Conservation (phyloP, 2,113 vertebrate genomes). For the Taurulus bubalis region DNA sequence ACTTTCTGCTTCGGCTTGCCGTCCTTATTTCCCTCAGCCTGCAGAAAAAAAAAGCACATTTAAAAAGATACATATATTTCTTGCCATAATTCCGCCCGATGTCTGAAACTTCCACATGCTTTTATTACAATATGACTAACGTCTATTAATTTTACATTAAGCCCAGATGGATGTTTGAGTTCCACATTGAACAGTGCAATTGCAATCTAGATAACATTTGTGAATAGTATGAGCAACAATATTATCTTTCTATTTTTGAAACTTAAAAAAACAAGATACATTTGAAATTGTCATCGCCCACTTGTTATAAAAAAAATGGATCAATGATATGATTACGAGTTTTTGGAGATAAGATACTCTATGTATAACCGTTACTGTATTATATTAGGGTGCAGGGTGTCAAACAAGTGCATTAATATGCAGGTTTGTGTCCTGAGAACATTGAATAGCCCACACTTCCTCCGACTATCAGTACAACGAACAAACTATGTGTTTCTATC, state of each 20-base stretch:
- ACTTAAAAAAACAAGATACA: not conserved
- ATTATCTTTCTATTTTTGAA: not conserved
- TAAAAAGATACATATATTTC: not conserved
- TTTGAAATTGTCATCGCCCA: not conserved
- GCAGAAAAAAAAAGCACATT: slow-evolving; percentile 9
- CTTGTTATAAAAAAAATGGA: not conserved
- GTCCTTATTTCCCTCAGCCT: slow-evolving; percentile 94
- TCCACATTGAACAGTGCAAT: not conserved
- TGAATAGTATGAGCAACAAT: not conserved
- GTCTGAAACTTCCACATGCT: not conserved
- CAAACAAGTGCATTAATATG: not conserved
- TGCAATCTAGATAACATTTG: not conserved
- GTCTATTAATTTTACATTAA: not conserved
- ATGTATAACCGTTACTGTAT: not conserved
- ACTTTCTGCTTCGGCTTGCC: slow-evolving; percentile 96
- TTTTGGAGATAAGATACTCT: not conserved
- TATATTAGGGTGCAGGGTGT: not conserved
- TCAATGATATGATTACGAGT: not conserved
- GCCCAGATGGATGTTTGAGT: not conserved
- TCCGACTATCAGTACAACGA: not conserved
- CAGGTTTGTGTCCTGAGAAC: not conserved
- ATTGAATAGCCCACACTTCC: not conserved
- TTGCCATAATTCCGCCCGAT: not conserved
- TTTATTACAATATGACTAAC: not conserved
- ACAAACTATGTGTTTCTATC: not conserved